Percentiles rank a stretch among this genome's conserved stretches.
These are phyloP conservation scores for Micromesistius poutassou DNA, from an alignment of 2,797 vertebrate genomes.

Conservation along the genomic window DNA sequence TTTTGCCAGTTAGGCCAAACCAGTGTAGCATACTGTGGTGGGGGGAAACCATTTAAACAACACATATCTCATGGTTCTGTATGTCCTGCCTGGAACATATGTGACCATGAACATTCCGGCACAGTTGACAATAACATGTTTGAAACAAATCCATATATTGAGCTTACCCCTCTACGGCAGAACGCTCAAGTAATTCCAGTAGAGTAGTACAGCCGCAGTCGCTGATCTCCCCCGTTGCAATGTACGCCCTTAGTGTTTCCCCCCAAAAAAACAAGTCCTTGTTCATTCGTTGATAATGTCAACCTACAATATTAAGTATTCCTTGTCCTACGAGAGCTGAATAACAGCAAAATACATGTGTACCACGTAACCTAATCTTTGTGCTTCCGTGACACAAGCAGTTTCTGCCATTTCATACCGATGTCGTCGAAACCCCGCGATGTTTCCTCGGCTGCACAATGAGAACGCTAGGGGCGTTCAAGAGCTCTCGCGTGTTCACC, in stretches of 20 bases:
- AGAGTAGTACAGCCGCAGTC: slow-evolving; percentile 45
- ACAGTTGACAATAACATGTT: background rate
- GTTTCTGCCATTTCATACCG: slow-evolving; percentile 72
- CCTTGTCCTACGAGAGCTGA: slow-evolving; percentile 62
- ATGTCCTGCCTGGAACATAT: background rate
- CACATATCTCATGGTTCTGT: background rate
- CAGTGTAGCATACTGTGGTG: slow-evolving; percentile 35
- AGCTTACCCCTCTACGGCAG: slow-evolving; percentile 64
- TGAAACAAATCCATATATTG: slow-evolving; percentile 21
- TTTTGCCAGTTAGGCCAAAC: slow-evolving; percentile 59
- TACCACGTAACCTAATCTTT: slow-evolving; percentile 56
- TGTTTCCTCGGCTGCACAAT: background rate
- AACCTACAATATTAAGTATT: slow-evolving; percentile 37
- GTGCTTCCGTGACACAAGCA: slow-evolving; percentile 67
- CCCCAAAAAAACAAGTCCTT: slow-evolving; percentile 35
- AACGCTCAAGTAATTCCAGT: slow-evolving; percentile 40
- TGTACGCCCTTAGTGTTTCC: slow-evolving; percentile 15
- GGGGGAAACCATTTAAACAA: background rate
- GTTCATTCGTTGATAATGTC: slow-evolving; percentile 27
- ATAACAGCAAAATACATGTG: slow-evolving; percentile 54
- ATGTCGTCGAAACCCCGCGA: slow-evolving; percentile 58
- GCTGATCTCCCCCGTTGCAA: background rate
- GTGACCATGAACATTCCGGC: background rate
- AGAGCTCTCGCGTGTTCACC: background rate
- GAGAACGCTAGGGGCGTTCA: background rate